Base-by-base conservation (phyloP, 2,797 vertebrate species). In the Fringilla coelebs region DNA sequence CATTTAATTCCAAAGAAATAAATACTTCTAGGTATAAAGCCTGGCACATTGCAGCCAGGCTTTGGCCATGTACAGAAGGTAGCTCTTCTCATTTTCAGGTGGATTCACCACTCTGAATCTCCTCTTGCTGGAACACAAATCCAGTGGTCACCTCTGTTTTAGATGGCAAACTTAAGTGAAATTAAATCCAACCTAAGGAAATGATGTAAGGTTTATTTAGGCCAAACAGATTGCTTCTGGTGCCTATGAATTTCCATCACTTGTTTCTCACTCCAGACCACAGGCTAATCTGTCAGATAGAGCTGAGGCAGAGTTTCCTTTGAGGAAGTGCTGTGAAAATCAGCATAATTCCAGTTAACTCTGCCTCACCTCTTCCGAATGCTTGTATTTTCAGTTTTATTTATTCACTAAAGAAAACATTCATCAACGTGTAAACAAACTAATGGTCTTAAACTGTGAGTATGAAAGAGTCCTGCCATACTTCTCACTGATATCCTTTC, bases 341-440 rank as follows among this genome's bases (percentile, higher is more conserved):
- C 83, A 88, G 58, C 85, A 80, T 63, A 49, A 71, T 67, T 88
- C 25, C 29, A n/a, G 29, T 54, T 45, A 83, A 41, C 45, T 71
- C 54, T 45, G 41, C 88, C 86, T 96, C 77, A 92, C 77, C 72
- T 86, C 81, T 95, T 92, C 88, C 77, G 84, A 93, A 32, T 31
- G 61, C 77, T 96, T 92, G 25, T 62, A 88, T 93, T 89, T 92
- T 80, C 90, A 49, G n/a, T 74, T 91, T 96, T 87, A 88, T 96
- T 97, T 94, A 94, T 89, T 96, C 85, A 85, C 74, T 90, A 85
- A 92, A 91, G 76, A 91, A 96, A 96, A 95, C 43, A 92, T 93
- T 66, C 85, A 90, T 89, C 51, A 60, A 95, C 6, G 25, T 90
- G 91, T 93, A 97, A 97, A 96, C 85, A 96, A 97, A 97, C 90